Base-by-base conservation (phyloP, 2,888 invertebrate genomes). In the Esperia sulphurella region DNA sequence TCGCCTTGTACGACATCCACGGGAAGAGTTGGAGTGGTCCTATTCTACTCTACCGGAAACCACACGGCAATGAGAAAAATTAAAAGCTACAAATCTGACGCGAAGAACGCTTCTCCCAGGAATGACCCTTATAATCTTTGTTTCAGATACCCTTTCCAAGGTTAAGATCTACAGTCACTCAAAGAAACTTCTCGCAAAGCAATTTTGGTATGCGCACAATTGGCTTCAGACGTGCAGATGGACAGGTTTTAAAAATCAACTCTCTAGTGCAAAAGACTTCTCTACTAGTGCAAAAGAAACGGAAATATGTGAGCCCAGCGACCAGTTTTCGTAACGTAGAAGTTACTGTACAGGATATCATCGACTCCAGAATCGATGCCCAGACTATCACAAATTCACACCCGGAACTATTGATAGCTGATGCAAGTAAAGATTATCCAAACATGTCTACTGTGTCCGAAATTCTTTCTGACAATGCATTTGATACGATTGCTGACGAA, bases 161-260 rank as follows among this genome's bases (percentile, higher is more conserved):
- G 5, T 5, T 21, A 5, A 2, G 5, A 21, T 5, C 21, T 2
- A 21, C 21, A 21, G 5, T 2, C 21, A 21, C 21, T 5, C 21
- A 21, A 21, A 5, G 2, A 5, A 21, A 21, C 21, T 21, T 21
- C 21, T 21, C 21, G 21, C 21, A 21, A 21, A 21, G 3, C 41
- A 45, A 55, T n/a, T n/a, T n/a, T 38, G 39, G 59, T 35, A 48
- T 59, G 5, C 59, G 75, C 5, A 68, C 54, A 1, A 58, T 81
- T 0, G 65, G 65, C 0, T 57, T 79, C 10, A 61, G 79, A 6
- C 57, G 61, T 7, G 61, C 57, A 4, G 79, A 85, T 9, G 84
- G 84, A 1, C 71, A 65, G 1, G 46, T 76, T 6, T 58, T 78
- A 0, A 75, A 71, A 64, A 63, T 85, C 1, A 81, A 78, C 28